Evolutionary conservation across 2,888 invertebrate genomes (phyloP).

Genomic region (Agonum fuliginosum): DNA sequence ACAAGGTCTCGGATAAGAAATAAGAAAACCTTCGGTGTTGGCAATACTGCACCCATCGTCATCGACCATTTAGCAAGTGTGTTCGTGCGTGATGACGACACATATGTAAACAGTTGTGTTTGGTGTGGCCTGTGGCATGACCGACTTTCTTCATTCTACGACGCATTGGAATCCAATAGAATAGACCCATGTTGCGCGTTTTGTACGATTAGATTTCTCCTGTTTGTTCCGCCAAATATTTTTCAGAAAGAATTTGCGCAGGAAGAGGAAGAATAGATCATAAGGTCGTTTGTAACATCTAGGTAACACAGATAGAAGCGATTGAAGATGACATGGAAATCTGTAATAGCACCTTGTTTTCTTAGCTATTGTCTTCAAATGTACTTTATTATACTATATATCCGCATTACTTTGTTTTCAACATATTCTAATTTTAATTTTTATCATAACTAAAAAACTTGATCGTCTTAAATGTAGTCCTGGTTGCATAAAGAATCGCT

Average conservation of each 20-base stretch:
- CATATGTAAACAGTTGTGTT: conserved; percentile 26
- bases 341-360: no score
- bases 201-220: conserved; percentile 11
- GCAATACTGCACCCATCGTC: neutral
- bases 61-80: neutral
- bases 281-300: no score
- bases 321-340: no score
- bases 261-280: neutral
- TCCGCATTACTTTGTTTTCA: no score
- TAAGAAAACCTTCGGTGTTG: neutral
- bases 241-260: neutral
- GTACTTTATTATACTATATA: no score
- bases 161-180: conserved; percentile 29
- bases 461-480: no score
- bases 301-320: no score
- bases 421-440: no score
- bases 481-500: no score
- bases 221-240: conserved; percentile 2
- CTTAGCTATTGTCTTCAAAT: no score
- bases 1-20: neutral
- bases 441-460: no score
- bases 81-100: conserved; percentile 16
- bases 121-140: conserved; percentile 31
- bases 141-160: conserved; percentile 32
- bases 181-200: neutral